Evolutionary conservation across 2,888 invertebrate species (phyloP).

Genomic region (Nesidiocoris tenuis): DNA sequence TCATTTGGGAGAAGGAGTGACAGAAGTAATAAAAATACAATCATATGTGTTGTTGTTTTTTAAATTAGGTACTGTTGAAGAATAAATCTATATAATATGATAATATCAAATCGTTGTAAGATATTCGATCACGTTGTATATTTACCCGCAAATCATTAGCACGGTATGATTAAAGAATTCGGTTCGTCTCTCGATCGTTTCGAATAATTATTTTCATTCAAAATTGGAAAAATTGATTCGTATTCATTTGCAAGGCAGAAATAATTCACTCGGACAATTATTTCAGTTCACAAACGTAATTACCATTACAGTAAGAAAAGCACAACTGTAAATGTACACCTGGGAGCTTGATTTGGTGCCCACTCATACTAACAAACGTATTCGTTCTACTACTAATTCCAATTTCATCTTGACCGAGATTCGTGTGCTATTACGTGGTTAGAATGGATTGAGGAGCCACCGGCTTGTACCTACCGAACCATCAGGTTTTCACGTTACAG

Average conservation of each 20-base stretch:
- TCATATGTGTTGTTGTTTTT: constrained; percentile 41
- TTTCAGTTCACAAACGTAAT: not conserved
- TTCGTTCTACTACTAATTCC: too few species aligned
- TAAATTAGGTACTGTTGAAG: constrained; percentile 40
- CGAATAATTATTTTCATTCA: constrained; percentile 18
- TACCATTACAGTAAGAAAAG: constrained; percentile 1
- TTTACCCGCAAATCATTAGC: constrained; percentile 27
- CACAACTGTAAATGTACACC: not conserved
- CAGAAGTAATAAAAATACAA: constrained; percentile 41
- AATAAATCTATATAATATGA: constrained; percentile 39
- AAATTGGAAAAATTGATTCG: not conserved
- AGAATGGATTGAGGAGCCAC: too few species aligned
- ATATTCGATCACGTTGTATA: constrained; percentile 41
- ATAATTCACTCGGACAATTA: not conserved
- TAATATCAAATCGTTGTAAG: constrained; percentile 42
- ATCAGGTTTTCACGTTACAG: too few species aligned
- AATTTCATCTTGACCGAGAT: too few species aligned
- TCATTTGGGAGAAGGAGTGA: constrained; percentile 37
- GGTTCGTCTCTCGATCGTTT: too few species aligned
- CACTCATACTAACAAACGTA: too few species aligned
- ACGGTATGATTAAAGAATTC: not conserved
- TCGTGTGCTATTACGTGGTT: too few species aligned
- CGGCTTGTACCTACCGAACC: too few species aligned
- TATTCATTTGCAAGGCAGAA: not conserved
- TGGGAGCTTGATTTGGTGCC: not conserved